Conservation (phyloP, 2,113 vertebrate species). For the Paradoxurus hermaphroditus region DNA sequence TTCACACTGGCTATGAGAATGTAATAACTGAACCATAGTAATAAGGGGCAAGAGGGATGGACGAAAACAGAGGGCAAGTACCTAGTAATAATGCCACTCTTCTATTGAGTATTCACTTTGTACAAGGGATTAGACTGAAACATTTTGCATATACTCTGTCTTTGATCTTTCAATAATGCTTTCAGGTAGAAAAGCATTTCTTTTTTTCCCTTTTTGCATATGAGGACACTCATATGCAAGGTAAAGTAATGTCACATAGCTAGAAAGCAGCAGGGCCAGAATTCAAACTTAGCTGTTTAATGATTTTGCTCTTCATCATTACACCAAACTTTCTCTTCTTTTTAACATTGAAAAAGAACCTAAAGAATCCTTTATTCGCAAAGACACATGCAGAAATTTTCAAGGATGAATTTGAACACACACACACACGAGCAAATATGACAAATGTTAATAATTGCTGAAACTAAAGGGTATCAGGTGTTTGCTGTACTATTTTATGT, state of each 20-base stretch:
- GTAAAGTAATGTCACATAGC: background rate
- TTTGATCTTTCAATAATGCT: background rate
- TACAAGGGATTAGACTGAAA: background rate
- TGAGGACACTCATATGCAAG: background rate
- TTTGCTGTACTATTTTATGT: background rate
- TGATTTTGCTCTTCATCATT: background rate
- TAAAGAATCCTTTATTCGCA: background rate
- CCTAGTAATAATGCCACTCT: background rate
- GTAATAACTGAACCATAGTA: background rate
- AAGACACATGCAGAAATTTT: background rate
- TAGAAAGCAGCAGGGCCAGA: background rate
- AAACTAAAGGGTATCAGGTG: background rate
- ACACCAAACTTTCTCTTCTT: background rate
- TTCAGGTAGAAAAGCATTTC: background rate
- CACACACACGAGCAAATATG: background rate
- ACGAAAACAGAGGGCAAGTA: background rate
- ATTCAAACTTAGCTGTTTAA: background rate
- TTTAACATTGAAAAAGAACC: background rate
- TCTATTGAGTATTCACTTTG: background rate
- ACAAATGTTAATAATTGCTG: background rate
- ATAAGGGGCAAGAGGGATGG: background rate
- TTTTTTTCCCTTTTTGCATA: background rate
- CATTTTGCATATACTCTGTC: background rate
- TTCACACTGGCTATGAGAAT: background rate
- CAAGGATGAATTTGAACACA: background rate